Percentiles rank a stretch among this genome's conserved stretches.
phyloP scores from a whole-genome alignment of 1,140 invertebrate species.

The Aricia agestis region DNA sequence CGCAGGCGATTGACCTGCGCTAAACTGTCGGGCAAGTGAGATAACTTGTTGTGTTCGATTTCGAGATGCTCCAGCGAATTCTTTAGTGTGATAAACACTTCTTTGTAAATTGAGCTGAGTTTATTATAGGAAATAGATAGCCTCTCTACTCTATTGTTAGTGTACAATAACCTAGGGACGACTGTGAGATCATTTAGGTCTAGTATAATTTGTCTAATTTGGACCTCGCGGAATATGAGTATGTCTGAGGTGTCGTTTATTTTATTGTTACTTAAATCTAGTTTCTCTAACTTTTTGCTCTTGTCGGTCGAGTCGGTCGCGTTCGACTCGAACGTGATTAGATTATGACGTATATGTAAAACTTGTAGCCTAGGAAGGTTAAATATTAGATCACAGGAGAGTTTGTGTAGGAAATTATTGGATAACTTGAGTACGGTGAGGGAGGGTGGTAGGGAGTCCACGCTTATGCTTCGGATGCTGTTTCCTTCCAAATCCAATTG shows the following conservation, averaged over 20 bases:
- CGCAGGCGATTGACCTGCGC: constrained; percentile 81
- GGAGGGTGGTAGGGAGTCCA: constrained; percentile 78
- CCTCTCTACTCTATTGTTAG: constrained; percentile 81
- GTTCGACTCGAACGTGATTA: constrained; percentile 79
- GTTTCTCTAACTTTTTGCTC: constrained; percentile 83
- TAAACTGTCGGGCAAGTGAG: constrained; percentile 81
- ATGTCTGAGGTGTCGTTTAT: constrained; percentile 79
- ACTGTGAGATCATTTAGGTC: constrained; percentile 84
- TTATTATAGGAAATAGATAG: constrained; percentile 88
- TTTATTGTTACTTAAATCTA: constrained; percentile 90
- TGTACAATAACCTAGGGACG: constrained; percentile 81
- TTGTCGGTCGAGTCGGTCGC: constrained; percentile 78
- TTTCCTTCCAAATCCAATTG: constrained; percentile 87
- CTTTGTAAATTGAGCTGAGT: constrained; percentile 80
- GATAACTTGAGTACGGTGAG: constrained; percentile 85
- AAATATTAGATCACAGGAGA: constrained; percentile 80
- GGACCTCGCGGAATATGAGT: constrained; percentile 82
- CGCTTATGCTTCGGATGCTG: constrained; percentile 78
- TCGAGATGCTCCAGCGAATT: constrained; percentile 88
- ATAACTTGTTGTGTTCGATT: constrained; percentile 87
- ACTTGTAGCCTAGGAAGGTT: constrained; percentile 81
- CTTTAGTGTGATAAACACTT: constrained; percentile 83
- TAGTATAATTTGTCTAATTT: constrained; percentile 87
- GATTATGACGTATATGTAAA: constrained; percentile 89
- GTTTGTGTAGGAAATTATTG: constrained; percentile 82